These are phyloP conservation scores for Eupleurogrammus muticus DNA, from an alignment of 2,797 vertebrate species.

Conservation along the genomic window DNA sequence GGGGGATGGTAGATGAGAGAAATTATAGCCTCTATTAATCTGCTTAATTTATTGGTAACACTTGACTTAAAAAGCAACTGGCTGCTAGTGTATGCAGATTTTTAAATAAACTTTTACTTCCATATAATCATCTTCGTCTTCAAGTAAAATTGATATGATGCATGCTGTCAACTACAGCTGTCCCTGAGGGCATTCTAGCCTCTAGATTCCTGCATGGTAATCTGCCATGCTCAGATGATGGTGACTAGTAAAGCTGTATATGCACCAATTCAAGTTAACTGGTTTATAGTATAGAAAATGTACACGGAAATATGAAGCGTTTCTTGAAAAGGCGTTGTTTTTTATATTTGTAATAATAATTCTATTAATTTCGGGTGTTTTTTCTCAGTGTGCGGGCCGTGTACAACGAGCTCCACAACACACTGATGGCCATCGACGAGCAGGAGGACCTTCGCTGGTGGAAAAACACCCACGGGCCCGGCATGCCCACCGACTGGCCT, in stretches of 20 bases:
- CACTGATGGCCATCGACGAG: slow-evolving; percentile 85
- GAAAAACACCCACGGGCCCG: slow-evolving; percentile 87
- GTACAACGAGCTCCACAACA: slow-evolving; percentile 86
- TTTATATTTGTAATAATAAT: too few relatives aligned
- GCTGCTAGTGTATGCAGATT: slow-evolving; percentile 16
- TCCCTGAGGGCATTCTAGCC: background rate
- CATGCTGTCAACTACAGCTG: slow-evolving; percentile 3
- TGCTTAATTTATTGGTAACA: slow-evolving; percentile 18
- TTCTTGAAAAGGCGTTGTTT: too few relatives aligned
- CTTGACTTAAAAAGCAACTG: slow-evolving; percentile 17
- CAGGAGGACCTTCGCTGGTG: slow-evolving; percentile 90
- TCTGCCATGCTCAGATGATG: background rate
- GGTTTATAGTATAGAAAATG: background rate
- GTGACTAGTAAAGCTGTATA: background rate
- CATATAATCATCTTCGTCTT: background rate
- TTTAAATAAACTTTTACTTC: slow-evolving; percentile 1
- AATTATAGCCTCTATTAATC: slow-evolving; percentile 44
- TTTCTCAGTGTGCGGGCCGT: slow-evolving; percentile 81
- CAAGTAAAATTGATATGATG: background rate
- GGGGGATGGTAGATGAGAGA: slow-evolving; percentile 21
- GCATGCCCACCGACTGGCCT: slow-evolving; percentile 91
- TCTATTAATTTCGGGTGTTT: background rate
- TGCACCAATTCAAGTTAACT: background rate
- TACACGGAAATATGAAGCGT: too few relatives aligned
- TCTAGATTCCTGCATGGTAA: background rate